phyloP scores from a whole-genome alignment of 2,113 vertebrate genomes.

The Patagioenas fasciata region DNA sequence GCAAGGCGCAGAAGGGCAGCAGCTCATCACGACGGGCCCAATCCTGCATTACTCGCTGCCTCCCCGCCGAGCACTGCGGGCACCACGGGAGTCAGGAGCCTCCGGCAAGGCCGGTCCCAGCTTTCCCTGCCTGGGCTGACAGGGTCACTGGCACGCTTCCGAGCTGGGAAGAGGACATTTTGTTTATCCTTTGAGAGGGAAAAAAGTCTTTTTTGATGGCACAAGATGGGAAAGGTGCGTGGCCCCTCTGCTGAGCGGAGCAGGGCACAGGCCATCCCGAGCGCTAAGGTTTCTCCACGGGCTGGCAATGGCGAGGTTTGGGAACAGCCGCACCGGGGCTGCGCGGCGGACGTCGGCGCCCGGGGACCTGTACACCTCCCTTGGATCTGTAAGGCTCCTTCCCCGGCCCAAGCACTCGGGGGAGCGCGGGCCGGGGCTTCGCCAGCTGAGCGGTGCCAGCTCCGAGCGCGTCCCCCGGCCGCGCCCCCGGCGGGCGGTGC shows the following conservation, averaged over 20 bases:
- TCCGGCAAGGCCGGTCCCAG: not conserved
- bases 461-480: too few relatives aligned
- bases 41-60: not conserved
- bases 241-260: not conserved
- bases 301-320: too few relatives aligned
- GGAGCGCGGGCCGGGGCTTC: not conserved
- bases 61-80: not conserved
- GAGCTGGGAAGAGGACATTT: not conserved
- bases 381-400: too few relatives aligned
- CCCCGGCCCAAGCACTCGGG: too few relatives aligned
- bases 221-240: not conserved
- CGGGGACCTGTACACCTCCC: not conserved
- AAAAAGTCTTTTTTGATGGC: not conserved
- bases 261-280: not conserved
- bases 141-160: not conserved
- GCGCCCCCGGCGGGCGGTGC: not conserved
- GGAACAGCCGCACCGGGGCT: too few relatives aligned
- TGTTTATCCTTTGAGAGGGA: not conserved
- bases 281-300: too few relatives aligned
- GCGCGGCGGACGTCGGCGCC: too few relatives aligned
- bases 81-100: not conserved
- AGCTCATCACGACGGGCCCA: not conserved
- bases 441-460: not conserved
- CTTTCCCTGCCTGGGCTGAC: not conserved
- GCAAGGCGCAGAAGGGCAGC: not conserved